Percentiles rank a stretch among this genome's conserved stretches.
Evolutionary conservation across 2,888 invertebrate species (phyloP).

Genomic region (Archips xylosteana): DNA sequence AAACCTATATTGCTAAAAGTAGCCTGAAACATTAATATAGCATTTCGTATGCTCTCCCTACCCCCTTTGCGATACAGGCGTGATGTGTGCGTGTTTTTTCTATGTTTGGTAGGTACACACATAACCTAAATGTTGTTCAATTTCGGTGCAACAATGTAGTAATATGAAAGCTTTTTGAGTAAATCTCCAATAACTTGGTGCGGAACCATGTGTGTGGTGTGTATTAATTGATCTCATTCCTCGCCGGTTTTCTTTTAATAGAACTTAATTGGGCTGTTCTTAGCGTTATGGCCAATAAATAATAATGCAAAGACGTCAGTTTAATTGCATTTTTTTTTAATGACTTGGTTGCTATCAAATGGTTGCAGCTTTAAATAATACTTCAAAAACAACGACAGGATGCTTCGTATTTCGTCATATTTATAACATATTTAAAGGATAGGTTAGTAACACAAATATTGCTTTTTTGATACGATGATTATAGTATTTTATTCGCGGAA

Average conservation of each 20-base stretch:
- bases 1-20: too few species aligned
- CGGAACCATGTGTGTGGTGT: not conserved
- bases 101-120: too few species aligned
- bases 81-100: too few species aligned
- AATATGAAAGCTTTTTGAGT: not conserved
- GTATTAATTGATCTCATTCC: not conserved
- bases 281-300: slow-evolving; percentile 3
- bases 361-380: not conserved
- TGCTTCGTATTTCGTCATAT: not conserved
- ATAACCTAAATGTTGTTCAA: too few species aligned
- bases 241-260: not conserved
- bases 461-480: not conserved
- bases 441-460: not conserved
- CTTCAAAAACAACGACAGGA: not conserved
- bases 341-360: slow-evolving; percentile 5
- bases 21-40: too few species aligned
- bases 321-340: slow-evolving; percentile 11
- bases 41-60: too few species aligned
- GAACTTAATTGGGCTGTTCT: slow-evolving; percentile 9
- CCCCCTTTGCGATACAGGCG: too few species aligned
- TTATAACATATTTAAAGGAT: not conserved
- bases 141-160: not conserved
- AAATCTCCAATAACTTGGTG: not conserved
- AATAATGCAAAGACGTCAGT: not conserved
- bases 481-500: not conserved